phyloP scores from a whole-genome alignment of 2,888 invertebrate genomes.

The Andrena camellia region DNA sequence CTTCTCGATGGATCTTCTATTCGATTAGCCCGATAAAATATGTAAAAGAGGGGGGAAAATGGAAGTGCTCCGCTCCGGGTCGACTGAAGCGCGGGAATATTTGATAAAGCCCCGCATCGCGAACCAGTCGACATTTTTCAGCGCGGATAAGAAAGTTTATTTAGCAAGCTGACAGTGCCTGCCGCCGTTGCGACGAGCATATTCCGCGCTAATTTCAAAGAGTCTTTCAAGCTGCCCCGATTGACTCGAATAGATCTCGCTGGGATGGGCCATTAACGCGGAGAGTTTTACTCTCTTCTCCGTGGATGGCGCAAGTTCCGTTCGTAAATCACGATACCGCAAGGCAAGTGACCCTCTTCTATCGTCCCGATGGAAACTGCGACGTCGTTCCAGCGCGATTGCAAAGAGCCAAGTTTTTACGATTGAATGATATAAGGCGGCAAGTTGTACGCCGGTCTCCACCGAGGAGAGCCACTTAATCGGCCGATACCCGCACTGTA shows the following conservation, averaged over 20 bases:
- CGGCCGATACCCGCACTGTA: constrained; percentile 31
- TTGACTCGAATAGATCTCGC: not conserved
- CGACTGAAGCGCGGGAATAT: not conserved
- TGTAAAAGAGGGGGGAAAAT: not conserved
- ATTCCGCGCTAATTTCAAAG: not conserved
- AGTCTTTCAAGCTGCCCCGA: not conserved
- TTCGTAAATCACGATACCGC: constrained; percentile 41
- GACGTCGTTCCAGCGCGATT: constrained; percentile 43
- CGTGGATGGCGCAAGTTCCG: constrained; percentile 14
- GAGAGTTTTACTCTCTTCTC: not conserved
- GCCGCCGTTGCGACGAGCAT: not conserved
- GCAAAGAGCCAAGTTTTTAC: constrained; percentile 55
- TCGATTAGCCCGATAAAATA: constrained; percentile 13
- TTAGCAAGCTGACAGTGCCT: not conserved
- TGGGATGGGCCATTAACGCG: constrained; percentile 6
- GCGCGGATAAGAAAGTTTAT: not conserved
- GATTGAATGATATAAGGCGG: constrained; percentile 57
- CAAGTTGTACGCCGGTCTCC: constrained; percentile 46
- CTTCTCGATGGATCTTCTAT: constrained; percentile 18
- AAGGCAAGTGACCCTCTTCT: constrained; percentile 21
- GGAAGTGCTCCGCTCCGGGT: not conserved
- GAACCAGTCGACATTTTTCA: not conserved
- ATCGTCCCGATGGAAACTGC: constrained; percentile 16
- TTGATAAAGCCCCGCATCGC: not conserved
- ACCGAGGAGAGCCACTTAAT: constrained; percentile 52